These are phyloP conservation scores for Casuarius casuarius DNA, from an alignment of 2,113 vertebrate species.

Conservation along the genomic window DNA sequence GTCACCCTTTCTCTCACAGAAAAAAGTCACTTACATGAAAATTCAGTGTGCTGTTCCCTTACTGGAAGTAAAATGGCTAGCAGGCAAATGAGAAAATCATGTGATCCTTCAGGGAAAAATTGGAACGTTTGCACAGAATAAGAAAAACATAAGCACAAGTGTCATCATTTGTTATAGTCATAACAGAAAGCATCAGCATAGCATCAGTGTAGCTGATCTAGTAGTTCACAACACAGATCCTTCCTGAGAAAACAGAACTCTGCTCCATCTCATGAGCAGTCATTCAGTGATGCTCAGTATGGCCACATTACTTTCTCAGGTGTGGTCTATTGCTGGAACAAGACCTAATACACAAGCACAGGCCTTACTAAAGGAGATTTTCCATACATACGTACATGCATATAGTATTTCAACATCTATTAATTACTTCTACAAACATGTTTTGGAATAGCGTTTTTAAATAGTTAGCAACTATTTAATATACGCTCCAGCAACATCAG, in stretches of 20 bases:
- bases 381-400: not conserved
- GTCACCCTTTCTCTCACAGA: too few species aligned
- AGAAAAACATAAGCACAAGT: not conserved
- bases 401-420: not conserved
- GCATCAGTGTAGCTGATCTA: not conserved
- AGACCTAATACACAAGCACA: not conserved
- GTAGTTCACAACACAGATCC: not conserved
- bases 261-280: too few species aligned
- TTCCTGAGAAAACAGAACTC: not conserved
- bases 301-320: not conserved
- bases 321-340: not conserved
- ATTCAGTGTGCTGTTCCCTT: not conserved
- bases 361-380: not conserved
- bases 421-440: not conserved
- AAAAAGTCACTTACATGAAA: not conserved
- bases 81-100: not conserved
- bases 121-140: not conserved
- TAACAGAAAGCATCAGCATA: not conserved
- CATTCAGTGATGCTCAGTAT: not conserved
- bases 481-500: not conserved
- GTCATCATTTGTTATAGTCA: not conserved
- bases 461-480: not conserved
- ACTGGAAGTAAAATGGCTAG: not conserved
- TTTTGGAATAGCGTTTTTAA: not conserved
- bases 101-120: not conserved